Conservation (phyloP, 1,140 invertebrate species). For the Tetraneura akinire region DNA sequence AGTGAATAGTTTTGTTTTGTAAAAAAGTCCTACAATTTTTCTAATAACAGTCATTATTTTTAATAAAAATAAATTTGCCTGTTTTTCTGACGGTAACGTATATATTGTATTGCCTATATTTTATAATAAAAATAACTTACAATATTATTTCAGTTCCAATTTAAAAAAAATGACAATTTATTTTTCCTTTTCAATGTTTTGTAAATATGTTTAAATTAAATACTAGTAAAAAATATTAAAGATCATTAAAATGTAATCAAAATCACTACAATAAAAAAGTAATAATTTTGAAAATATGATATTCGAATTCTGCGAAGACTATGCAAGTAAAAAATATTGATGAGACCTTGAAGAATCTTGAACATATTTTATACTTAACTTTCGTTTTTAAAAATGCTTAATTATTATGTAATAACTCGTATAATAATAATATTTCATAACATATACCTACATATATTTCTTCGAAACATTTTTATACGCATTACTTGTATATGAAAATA, state of each 20-base stretch:
- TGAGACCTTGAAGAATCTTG: background rate
- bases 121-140: too few species aligned
- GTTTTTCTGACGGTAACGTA: background rate
- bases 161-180: too few species aligned
- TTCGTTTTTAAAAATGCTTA: background rate
- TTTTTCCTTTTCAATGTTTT: too few species aligned
- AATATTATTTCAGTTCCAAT: too few species aligned
- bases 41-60: background rate
- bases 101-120: background rate
- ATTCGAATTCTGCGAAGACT: background rate
- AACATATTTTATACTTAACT: background rate
- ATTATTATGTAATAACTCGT: too few species aligned
- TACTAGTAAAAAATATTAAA: too few species aligned
- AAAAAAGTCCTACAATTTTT: conserved; percentile 4
- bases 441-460: background rate
- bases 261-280: background rate
- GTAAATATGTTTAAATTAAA: too few species aligned
- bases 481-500: background rate
- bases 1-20: conserved; percentile 11
- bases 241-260: background rate
- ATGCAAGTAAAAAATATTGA: background rate
- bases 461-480: background rate
- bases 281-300: background rate
- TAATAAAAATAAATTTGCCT: too few species aligned
- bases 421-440: background rate